Evolutionary conservation across 2,888 invertebrate species (phyloP), one percentile per base, ranked within the genome.

Genomic region (Archips xylosteana): DNA sequence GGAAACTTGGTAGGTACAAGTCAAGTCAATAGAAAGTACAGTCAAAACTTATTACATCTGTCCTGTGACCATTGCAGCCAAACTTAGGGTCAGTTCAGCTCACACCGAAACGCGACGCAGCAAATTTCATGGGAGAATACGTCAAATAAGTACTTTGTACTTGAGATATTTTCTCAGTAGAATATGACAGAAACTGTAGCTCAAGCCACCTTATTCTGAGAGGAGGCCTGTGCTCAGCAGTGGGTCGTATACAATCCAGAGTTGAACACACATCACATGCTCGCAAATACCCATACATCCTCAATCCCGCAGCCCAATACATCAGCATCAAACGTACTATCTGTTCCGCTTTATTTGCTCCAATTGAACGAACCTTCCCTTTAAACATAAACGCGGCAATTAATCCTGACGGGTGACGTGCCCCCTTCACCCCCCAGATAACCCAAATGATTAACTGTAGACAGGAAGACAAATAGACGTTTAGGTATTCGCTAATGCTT

Each of bases 401-500:
- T 94, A 94, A 94, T 94, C 91, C 89, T 85, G 85, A 82, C 81
- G 91, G 90, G 92, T 90, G 92, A 92, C 92, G 92, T 87, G 73
- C 67, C 60, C 80, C 74, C 74, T 78, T 80, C 82, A 76, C 74
- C 75, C 78, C 83, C 84, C 85, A 87, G 88, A 90, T 90, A 90
- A 89, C 87, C 87, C 80, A 85, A 89, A 92, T 94, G 94, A 94
- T 94, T 94, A 92, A 93, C 90, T 89, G 89, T 87, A 92, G 92
- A 89, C 92, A 89, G 92, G 90, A 92, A 94, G 94, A 92, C 94
- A 92, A 94, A 94, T 94, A 94, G 92, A 91, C 92, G 89, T 89
- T 94, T 90, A 89, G 92, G 94, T 90, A 94, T 94, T 92, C 88
- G 92, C 92, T 93, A 93, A 94, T 93, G 93, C 85, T 81, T 82